Base-by-base conservation (phyloP, 2,888 invertebrate species). In the Platycheirus rosarum region DNA sequence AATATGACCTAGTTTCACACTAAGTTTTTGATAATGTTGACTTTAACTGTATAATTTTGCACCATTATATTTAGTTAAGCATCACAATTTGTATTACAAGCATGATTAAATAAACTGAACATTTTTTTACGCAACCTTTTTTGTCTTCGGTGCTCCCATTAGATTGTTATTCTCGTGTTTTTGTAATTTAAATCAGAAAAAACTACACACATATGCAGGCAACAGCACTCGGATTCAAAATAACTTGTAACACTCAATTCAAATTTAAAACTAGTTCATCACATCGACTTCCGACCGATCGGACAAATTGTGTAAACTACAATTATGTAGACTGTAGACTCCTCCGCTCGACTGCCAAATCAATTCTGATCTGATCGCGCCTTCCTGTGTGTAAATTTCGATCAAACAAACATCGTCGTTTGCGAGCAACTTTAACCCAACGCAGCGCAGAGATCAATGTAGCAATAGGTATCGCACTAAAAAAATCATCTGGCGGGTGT, bases 101-200 rank as follows among this genome's bases (percentile, higher is more conserved):
- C n/a, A n/a, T n/a, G n/a, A n/a, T n/a, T n/a, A n/a, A n/a, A n/a
- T n/a, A n/a, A n/a, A n/a, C n/a, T n/a, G n/a, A n/a, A n/a, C n/a
- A n/a, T n/a, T n/a, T n/a, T n/a, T n/a, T n/a, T 60, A 60, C 44
- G 16, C 60, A 80, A 80, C 80, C 76, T 80, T 80, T 80, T 80
- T 80, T 18, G 80, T 71, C 57, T 80, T 80, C 35, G 80, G 80
- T 76, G 80, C 80, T 76, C 80, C 80, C 80, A 80, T 80, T 70
- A 16, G 63, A 9, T 44, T 51, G 9, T 16, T 48, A 65, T 8
- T n/a, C 5, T 51, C 57, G 4, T 5, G 29, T 18, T 42, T 23
- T 63, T 48, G 23, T 42, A 68, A 32, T 42, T 23, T 44, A 29
- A 16, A 51, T 20, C 1, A 46, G 16, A 40, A 16, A 37, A 42